Evolutionary conservation across 1,140 invertebrate species (phyloP).

Genomic region (Eubasilissa regina): DNA sequence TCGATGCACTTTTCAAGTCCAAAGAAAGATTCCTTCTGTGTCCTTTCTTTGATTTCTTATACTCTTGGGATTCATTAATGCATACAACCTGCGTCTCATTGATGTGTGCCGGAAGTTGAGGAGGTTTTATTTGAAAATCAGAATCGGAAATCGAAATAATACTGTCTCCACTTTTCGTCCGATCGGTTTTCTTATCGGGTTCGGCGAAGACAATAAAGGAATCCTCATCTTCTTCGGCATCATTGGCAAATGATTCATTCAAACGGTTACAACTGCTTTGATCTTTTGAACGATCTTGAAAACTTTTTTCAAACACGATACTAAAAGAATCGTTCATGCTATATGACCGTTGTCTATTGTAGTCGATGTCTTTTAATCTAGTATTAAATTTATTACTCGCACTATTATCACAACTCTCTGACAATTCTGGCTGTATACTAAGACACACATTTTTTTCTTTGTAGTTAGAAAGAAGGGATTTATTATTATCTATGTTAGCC

Average conservation of each 20-base stretch:
- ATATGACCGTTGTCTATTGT: constrained; percentile 66
- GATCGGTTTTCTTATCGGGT: constrained; percentile 9
- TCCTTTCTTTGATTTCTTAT: constrained; percentile 45
- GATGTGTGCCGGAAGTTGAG: background rate
- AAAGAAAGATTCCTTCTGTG: constrained; percentile 68
- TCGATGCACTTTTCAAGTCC: constrained; percentile 62
- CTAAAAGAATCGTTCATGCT: constrained; percentile 70
- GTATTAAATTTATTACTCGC: constrained; percentile 63
- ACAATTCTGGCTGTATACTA: constrained; percentile 37
- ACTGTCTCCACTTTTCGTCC: constrained; percentile 49
- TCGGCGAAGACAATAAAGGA: constrained; percentile 76
- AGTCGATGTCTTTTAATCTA: constrained; percentile 58
- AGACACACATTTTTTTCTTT: constrained; percentile 49
- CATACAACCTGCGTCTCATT: constrained; percentile 40
- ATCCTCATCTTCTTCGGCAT: constrained; percentile 65
- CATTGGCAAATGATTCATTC: background rate
- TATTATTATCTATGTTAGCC: constrained; percentile 3
- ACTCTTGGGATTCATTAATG: constrained; percentile 38
- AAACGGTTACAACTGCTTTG: constrained; percentile 23
- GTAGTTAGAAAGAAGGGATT: constrained; percentile 18
- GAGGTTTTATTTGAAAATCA: constrained; percentile 27
- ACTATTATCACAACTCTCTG: constrained; percentile 62
- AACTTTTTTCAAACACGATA: constrained; percentile 65
- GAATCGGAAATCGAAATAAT: constrained; percentile 50
- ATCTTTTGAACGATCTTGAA: constrained; percentile 56